phyloP scores from a whole-genome alignment of 2,888 invertebrate genomes.

The Mongoloraphidia duomilia region DNA sequence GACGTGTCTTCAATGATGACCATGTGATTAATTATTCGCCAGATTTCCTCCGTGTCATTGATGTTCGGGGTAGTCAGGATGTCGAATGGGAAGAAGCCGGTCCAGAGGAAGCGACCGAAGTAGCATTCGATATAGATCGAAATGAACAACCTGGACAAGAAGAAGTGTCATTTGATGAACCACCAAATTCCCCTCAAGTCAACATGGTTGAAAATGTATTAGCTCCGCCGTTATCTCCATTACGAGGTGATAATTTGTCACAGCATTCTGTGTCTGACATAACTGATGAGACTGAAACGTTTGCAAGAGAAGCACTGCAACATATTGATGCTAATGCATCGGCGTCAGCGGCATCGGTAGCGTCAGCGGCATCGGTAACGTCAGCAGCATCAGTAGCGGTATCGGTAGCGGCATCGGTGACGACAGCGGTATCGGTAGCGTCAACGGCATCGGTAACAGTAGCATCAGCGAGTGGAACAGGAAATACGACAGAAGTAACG shows the following conservation, averaged over 20 bases:
- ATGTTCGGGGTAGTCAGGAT: constrained; percentile 17
- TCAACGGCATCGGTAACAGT: constrained; percentile 5
- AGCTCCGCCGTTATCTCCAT: constrained; percentile 3
- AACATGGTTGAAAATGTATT: constrained; percentile 1
- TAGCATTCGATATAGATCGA: constrained; percentile 24
- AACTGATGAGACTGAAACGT: not conserved
- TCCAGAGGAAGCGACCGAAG: constrained; percentile 25
- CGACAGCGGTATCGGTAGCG: no score
- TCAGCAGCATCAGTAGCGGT: no score
- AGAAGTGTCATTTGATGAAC: constrained; percentile 11
- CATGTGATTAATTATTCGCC: not conserved
- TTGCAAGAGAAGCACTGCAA: not conserved
- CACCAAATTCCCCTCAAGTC: not conserved
- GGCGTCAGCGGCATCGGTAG: constrained; percentile 5
- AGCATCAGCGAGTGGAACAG: not conserved
- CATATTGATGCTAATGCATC: not conserved
- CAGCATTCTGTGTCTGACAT: constrained; percentile 3
- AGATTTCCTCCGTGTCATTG: constrained; percentile 9
- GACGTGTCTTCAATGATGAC: not conserved
- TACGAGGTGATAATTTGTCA: constrained; percentile 1
- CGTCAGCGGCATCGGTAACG: not conserved
- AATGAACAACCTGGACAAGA: constrained; percentile 21
- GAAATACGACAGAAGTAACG: constrained; percentile 1
- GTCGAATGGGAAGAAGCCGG: constrained; percentile 23
- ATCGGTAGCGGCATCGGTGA: no score